Evolutionary conservation across 1,140 invertebrate genomes (phyloP), one percentile per base, ranked within the genome.

Genomic region (Drosophila teissieri): DNA sequence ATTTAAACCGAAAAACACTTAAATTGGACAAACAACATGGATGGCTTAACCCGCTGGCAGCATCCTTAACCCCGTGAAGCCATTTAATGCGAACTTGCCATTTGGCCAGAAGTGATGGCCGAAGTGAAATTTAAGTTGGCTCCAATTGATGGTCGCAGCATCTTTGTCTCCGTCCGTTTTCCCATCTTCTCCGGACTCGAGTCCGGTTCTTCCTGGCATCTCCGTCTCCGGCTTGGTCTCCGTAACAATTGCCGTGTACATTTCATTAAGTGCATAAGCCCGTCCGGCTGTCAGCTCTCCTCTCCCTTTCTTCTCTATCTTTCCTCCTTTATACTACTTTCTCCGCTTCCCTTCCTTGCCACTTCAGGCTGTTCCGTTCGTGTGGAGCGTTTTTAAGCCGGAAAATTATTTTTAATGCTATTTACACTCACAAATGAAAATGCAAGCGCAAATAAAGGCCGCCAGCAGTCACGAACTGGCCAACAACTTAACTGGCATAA

Each of bases 181-280:
- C 42, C 61, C 14, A 31, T 45, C 37, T 39, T 14, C 24, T 62
- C 31, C 52, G 48, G 65, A 34, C 46, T 40, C 24, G 34, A n/a
- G 36, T 51, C 53, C 54, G 14, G 36, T 39, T 46, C 54, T 27
- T 40, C 36, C 31, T 53, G 61, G 15, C 40, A 45, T 40, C 57
- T 49, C 44, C 42, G n/a, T 22, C 22, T 67, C 62, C 61, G 45
- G 17, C 42, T 51, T 52, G 24, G 65, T 40, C 44, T 37, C 57
- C 49, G 69, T 61, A 69, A 83, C 83, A 86, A 86, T 86, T 88
- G 83, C 84, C 84, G 84, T 88, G 80, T 88, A 89, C 83, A 89
- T 88, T 88, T 89, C 83, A 88, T 88, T 88, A 88, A 88, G 83
- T 88, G 83, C 83, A 88, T 89, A 88, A 88, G 84, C 84, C 68